Evolutionary conservation across 2,113 vertebrate genomes (phyloP).

Genomic region (Solea senegalensis): DNA sequence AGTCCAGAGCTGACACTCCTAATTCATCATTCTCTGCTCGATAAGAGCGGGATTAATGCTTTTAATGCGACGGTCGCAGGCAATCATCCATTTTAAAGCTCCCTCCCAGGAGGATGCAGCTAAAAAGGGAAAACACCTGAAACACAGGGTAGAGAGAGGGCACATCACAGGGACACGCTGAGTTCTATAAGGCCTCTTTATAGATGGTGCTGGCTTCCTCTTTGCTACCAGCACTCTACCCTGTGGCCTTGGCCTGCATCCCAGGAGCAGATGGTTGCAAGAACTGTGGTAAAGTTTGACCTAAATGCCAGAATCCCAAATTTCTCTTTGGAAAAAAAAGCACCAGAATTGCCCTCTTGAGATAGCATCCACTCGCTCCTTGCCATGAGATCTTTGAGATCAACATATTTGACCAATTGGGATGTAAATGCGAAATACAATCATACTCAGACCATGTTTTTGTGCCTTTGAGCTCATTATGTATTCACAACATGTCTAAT

Average conservation of each 20-base stretch:
- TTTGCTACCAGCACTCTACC: constrained; percentile 60
- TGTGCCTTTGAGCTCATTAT: constrained; percentile 70
- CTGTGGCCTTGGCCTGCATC: constrained; percentile 75
- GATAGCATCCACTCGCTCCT: constrained; percentile 19
- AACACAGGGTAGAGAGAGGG: constrained; percentile 64
- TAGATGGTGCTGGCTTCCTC: constrained; percentile 37
- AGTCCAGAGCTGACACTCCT: constrained; percentile 78
- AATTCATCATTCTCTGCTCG: constrained; percentile 82
- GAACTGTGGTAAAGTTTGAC: constrained; percentile 79
- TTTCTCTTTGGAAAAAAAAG: constrained; percentile 20
- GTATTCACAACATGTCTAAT: constrained; percentile 75
- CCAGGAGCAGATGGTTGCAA: constrained; percentile 80
- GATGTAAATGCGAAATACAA: constrained; percentile 47
- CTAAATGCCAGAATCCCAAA: constrained; percentile 75
- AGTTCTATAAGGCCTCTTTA: constrained; percentile 49
- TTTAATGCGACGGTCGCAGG: constrained; percentile 78
- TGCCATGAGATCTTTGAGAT: constrained; percentile 37
- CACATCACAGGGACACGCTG: constrained; percentile 48
- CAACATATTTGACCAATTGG: constrained; percentile 38
- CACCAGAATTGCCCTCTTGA: constrained; percentile 34
- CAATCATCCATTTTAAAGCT: constrained; percentile 82
- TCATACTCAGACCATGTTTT: constrained; percentile 63
- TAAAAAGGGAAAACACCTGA: constrained; percentile 81
- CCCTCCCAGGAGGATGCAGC: constrained; percentile 72
- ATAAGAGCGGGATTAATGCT: constrained; percentile 83